Evolutionary conservation across 2,888 invertebrate species (phyloP), one percentile per base, ranked within the genome.

Genomic region (Drosophila nr. fundita): DNA sequence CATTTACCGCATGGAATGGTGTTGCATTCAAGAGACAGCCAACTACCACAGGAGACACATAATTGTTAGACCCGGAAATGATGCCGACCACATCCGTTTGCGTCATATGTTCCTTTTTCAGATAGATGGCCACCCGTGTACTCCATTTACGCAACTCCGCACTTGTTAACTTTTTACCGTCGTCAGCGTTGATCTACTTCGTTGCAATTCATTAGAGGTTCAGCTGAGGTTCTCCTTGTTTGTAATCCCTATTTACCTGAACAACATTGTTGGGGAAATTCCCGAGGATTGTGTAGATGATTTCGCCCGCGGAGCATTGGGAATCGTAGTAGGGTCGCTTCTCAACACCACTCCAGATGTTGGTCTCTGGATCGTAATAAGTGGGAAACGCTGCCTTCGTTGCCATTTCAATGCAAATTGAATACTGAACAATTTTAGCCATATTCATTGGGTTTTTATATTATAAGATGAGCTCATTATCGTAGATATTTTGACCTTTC

Each of bases 1-100:
- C 60, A 49, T 83, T 83, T 7, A 83, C 71, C 3, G 83, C 83
- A 40, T 83, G 83, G 65, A 86, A 86, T 3, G 83, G 83, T 2
- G 61, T 86, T 5, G 83, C 65, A 27, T 68, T 48, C 21, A 83
- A 68, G 48, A 83, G 68, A 30, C 83, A 83, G 11, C 54, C 83
- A 5, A 55, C 13, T 0, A 73, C 52, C 21, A 83, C 7, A 1
- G 83, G 61, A 6, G 59, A 18, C 8, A 83, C 63, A 40, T 67
- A 83, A 4, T 38, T 78, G 78, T 68, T 80, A 34, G 62, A 30
- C 4, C 29, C 50, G 29, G 58, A 78, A 32, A 83, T 65, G 7
- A 83, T 61, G 1, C 83, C 83, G 0, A 83, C 59, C 1, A 58
- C 59, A 54, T 83, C 83, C 27, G 68, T 45, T 30, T 83, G 83